Evolutionary conservation across 2,888 invertebrate genomes (phyloP), one percentile per base, ranked within the genome.

Genomic region (Conus canariensis): DNA sequence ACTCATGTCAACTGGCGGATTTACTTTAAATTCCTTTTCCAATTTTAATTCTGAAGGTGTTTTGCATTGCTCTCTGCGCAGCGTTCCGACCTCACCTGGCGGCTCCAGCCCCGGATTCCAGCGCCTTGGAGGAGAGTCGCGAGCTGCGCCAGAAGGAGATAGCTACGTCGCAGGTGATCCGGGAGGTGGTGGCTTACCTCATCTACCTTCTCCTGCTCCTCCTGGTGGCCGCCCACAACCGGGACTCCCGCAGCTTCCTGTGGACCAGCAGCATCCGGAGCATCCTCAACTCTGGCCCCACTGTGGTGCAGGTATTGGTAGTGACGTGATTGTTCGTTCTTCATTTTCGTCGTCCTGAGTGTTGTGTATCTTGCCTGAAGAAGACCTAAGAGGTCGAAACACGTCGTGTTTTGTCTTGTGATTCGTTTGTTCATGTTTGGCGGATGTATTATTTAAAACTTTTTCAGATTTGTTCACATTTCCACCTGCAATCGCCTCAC

Each of bases 101-200:
- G n/a, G 90, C 92, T 14, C 92, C 92, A 8, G 91, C 92, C 86
- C 92, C 92, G 25, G 92, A 94, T 90, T 90, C 90, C 25, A 87
- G 90, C 30, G 92, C 90, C 70, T 90, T 94, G 80, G 91, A 91
- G 64, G 83, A 90, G n/a, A 91, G 92, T 16, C 90, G 93, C 88
- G 91, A 92, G 64, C 88, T 87, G 67, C 91, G 94, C 25, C 87
- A 94, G 74, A 93, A 93, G 70, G 94, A 94, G 90, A 92, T 93
- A 12, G 92, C 92, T 25, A 94, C 94, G 92, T 90, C 91, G 70
- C 86, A 91, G 8, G 91, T 94, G 16, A 90, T 93, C 22, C 92
- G 92, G 85, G 94, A 94, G 91, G 92, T 94, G 58, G 80, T 92
- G 8, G 93, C 94, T 86, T 94, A 94, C 92, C 70, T 94, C 87